Evolutionary conservation across 1,140 invertebrate genomes (phyloP), one percentile per base, ranked within the genome.

Genomic region (Achroia grisella): DNA sequence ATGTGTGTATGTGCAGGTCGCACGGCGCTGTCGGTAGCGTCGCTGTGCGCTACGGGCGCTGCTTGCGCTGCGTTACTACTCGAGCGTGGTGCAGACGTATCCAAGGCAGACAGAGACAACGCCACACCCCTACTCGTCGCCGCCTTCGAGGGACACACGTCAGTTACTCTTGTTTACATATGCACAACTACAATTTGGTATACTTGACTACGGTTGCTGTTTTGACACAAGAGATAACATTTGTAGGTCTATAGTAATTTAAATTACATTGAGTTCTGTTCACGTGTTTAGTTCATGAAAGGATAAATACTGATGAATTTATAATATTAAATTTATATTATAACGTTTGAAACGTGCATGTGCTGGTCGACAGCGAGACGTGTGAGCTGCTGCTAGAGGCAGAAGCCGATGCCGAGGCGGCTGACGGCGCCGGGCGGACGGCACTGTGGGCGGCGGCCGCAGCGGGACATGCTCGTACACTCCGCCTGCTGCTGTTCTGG

Each of bases 111-210:
- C 71, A 93, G 95, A 48, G 96, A 98, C 68, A 94, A 94, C 0
- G 97, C 97, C 88, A 97, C 97, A 2, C 95, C 97, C 1, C 81
- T 99, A 8, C 86, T 98, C 33, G 96, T 98, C 1, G 97, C 97
- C 6, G 95, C 96, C 0, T 98, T 98, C 65, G 96, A 98, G 83
- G 96, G 96, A 1, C 94, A 97, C 68, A 91, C 90, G 90, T 92
- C 66, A 86, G 71, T 45, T 0, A 27, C 0, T 0, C 1, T 39
- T 9, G 8, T 33, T 15, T 28, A 28, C 12, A n/a, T n/a, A n/a
- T n/a, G n/a, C n/a, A n/a, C n/a, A n/a, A n/a, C n/a, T n/a, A n/a
- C n/a, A n/a, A n/a, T n/a, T n/a, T n/a, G n/a, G n/a, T n/a, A n/a
- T n/a, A n/a, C n/a, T n/a, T n/a, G n/a, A n/a, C n/a, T n/a, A n/a